Evolutionary conservation across 1,140 invertebrate genomes (phyloP).

Genomic region (Pissodes strobi): DNA sequence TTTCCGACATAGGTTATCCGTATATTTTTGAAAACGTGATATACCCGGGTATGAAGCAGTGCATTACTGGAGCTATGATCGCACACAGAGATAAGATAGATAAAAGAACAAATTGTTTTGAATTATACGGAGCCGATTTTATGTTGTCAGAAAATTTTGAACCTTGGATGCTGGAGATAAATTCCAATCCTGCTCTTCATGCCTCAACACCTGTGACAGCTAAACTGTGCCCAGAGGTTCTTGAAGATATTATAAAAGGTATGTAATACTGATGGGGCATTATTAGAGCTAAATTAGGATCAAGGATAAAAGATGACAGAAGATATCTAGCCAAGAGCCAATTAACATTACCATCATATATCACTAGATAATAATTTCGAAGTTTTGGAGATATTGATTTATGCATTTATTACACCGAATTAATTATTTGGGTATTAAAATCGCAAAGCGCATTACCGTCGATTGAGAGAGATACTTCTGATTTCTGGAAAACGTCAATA

Average conservation of each 20-base stretch:
- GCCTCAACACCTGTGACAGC: conserved; percentile 82
- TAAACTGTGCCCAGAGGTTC: conserved; percentile 76
- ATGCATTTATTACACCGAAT: not conserved
- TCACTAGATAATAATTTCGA: no score
- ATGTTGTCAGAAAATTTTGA: conserved; percentile 82
- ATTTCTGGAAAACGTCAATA: no score
- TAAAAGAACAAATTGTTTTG: conserved; percentile 78
- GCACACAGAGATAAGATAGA: conserved; percentile 76
- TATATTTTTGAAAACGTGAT: conserved; percentile 69
- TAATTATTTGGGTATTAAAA: no score
- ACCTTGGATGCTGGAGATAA: conserved; percentile 93
- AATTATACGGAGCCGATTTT: conserved; percentile 92
- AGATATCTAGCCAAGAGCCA: no score
- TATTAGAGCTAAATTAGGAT: no score
- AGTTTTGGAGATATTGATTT: no score
- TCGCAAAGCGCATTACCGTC: no score
- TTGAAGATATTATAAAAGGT: conserved; percentile 91
- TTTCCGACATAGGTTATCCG: conserved; percentile 49
- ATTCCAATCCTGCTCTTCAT: conserved; percentile 85
- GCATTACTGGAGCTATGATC: conserved; percentile 79
- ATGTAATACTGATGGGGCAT: conserved; percentile 18
- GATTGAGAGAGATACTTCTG: no score
- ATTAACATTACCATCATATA: no score
- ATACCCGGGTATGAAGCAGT: conserved; percentile 85
- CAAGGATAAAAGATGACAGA: no score